phyloP scores from a whole-genome alignment of 2,888 invertebrate species.

The Himalopsyche anomala region DNA sequence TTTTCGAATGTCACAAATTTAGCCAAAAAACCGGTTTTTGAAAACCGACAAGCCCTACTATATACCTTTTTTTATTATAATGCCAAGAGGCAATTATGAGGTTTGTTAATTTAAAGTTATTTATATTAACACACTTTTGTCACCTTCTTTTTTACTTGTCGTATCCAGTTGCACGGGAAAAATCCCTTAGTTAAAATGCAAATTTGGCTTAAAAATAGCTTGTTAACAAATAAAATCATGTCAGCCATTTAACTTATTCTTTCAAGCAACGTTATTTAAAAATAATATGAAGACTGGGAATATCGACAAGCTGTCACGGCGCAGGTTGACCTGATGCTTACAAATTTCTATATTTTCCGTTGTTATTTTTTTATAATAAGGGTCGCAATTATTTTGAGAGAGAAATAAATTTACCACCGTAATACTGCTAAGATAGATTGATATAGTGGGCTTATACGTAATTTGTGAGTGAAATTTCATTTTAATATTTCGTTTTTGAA shows the following conservation, averaged over 20 bases:
- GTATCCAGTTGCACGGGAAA: too few relatives aligned
- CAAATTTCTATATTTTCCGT: not conserved
- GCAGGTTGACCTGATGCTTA: not conserved
- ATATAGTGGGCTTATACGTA: not conserved
- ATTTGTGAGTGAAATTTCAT: not conserved
- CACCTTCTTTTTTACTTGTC: too few relatives aligned
- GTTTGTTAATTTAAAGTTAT: too few relatives aligned
- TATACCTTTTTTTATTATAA: too few relatives aligned
- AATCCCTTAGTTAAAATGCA: too few relatives aligned
- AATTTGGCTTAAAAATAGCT: too few relatives aligned
- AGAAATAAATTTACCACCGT: not conserved
- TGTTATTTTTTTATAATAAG: conserved; percentile 1
- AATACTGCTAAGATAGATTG: not conserved
- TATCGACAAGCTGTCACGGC: not conserved
- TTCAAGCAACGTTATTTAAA: not conserved
- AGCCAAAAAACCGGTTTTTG: too few relatives aligned
- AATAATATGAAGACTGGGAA: not conserved
- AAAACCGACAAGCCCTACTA: too few relatives aligned
- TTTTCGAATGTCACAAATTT: too few relatives aligned
- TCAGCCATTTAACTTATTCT: not conserved
- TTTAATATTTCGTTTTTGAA: not conserved
- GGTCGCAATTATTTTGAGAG: not conserved
- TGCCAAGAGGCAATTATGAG: too few relatives aligned
- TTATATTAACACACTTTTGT: too few relatives aligned
- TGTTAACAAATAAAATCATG: too few relatives aligned